Evolutionary conservation across 1,140 invertebrate species (phyloP).

Genomic region (Physella acuta): DNA sequence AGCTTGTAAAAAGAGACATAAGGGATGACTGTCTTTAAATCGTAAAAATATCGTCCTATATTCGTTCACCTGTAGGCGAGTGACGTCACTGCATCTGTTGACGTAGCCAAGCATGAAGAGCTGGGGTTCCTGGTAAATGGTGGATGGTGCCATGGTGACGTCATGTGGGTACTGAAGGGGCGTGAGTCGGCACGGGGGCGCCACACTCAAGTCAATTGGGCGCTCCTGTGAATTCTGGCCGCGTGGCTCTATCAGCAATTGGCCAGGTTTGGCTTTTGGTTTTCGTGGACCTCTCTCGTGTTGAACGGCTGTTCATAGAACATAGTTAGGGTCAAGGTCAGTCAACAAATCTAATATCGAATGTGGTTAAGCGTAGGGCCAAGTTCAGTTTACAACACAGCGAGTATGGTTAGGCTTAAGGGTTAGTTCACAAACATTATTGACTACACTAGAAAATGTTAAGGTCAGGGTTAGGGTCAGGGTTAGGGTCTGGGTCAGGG

Average conservation of each 20-base stretch:
- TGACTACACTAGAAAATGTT: no score
- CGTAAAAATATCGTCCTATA: no score
- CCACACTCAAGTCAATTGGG: constrained; percentile 33
- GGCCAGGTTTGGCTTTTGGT: constrained; percentile 57
- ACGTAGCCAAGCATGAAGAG: constrained; percentile 32
- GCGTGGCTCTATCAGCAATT: constrained; percentile 9
- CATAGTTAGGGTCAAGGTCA: no score
- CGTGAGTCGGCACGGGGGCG: constrained; percentile 8
- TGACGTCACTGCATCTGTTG: constrained; percentile 20
- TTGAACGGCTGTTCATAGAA: constrained; percentile 69
- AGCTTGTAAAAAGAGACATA: no score
- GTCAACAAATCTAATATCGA: no score
- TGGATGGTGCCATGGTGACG: not conserved
- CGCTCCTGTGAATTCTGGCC: constrained; percentile 21
- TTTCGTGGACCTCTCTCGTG: constrained; percentile 67
- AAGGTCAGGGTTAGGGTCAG: no score
- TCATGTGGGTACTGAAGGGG: constrained; percentile 21
- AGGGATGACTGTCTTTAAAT: no score
- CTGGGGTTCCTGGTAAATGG: constrained; percentile 6
- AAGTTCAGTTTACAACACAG: no score
- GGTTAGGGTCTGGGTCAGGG: no score
- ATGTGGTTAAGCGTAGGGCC: no score
- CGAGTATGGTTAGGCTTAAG: no score
- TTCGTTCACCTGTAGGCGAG: constrained; percentile 20
- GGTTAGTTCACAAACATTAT: no score